Evolutionary conservation across 2,113 vertebrate genomes (phyloP).

Genomic region (Lasiurus borealis): DNA sequence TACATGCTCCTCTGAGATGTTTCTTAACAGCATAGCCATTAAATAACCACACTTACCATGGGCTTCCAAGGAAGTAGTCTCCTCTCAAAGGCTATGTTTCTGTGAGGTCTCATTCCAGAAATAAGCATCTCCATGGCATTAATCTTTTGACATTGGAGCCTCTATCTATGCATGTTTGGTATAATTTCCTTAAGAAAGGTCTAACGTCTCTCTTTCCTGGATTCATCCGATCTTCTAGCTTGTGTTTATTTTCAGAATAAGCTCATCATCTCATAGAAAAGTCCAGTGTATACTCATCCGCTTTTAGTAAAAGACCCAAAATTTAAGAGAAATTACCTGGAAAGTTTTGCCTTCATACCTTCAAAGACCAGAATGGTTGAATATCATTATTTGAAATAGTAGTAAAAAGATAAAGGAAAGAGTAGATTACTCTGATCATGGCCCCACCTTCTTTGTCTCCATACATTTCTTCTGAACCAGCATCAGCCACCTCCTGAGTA

Average conservation of each 20-base stretch:
- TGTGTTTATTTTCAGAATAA: slow-evolving; percentile 21
- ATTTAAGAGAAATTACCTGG: slow-evolving; percentile 8
- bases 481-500: background rate
- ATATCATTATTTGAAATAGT: background rate
- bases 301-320: background rate
- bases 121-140: background rate
- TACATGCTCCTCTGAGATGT: background rate
- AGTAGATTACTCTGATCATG: background rate
- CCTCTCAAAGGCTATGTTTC: background rate
- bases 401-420: background rate
- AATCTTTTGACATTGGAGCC: background rate
- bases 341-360: background rate
- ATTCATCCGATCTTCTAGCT: background rate
- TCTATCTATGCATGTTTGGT: background rate
- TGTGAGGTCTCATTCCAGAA: background rate
- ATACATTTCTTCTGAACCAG: background rate
- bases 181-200: background rate
- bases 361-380: background rate
- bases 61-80: background rate
- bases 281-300: background rate
- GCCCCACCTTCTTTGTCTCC: background rate
- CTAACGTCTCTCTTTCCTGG: background rate
- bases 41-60: background rate
- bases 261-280: background rate
- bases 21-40: background rate